Percentiles rank a stretch among this genome's conserved stretches.
phyloP scores from a whole-genome alignment of 2,113 vertebrate genomes.

The human (Homo sapiens) region DNA sequence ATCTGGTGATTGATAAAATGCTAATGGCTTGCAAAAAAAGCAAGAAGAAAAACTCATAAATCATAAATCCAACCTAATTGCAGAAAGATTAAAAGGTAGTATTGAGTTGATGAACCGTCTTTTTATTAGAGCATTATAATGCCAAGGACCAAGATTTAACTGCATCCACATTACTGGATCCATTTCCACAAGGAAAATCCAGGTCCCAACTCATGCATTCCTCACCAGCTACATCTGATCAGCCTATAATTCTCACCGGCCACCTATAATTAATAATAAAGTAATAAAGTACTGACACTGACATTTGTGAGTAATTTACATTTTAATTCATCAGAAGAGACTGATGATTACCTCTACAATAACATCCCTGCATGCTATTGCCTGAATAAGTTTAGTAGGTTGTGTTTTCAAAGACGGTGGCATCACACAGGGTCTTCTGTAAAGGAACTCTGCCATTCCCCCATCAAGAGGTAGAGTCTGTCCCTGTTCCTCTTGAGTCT shows the following conservation, averaged over 20 bases:
- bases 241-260: neutral
- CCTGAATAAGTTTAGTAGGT: fast-evolving
- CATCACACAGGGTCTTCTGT: neutral
- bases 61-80: neutral
- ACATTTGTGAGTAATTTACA: neutral
- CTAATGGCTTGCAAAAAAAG: neutral
- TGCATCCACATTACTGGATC: neutral
- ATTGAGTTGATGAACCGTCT: too few relatives aligned
- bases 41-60: neutral
- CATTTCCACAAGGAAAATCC: neutral
- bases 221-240: neutral
- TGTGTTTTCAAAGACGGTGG: neutral
- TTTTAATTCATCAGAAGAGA: neutral
- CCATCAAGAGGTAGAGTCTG: too few relatives aligned
- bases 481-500: neutral
- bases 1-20: neutral
- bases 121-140: neutral
- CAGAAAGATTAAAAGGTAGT: neutral
- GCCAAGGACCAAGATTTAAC: neutral
- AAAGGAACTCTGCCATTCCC: neutral
- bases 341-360: fast-evolving
- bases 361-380: fast-evolving
- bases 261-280: neutral
- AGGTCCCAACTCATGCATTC: neutral
- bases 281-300: too few relatives aligned